Evolutionary conservation across 2,113 vertebrate genomes (phyloP), one percentile per base, ranked within the genome.

Genomic region (Oophaga pumilio): DNA sequence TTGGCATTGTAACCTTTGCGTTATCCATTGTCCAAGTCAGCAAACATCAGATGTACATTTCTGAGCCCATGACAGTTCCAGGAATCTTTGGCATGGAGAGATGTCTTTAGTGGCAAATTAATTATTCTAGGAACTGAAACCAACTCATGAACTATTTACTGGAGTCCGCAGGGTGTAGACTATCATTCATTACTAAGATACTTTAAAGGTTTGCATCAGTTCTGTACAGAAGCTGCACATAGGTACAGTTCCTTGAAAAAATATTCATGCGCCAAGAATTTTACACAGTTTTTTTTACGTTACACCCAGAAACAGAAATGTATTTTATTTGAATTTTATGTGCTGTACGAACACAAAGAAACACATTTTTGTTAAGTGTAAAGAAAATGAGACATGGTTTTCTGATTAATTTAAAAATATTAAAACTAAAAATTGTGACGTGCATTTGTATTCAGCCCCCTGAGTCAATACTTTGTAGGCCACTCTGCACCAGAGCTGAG

Each of bases 101-200:
- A 53, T 60, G 60, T 74, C 78, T 73, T 43, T 22, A 62, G 86
- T 59, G 82, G 24, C 17, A 88, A n/a, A n/a, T n/a, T n/a, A n/a
- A 59, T 80, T 83, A 88, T 83, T 76, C 80, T 49, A 83, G 71
- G 86, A 88, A 88, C 83, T 82, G 53, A 57, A 71, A 17, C 82
- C 83, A 80, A 88, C 69, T 66, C 59, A 83, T 76, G 57, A 86
- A 62, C 57, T 83, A 83, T 88, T 87, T 88, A 33, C 11, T 28
- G 53, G 11, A 62, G 86, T 82, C 79, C 28, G 53, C 64, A 62
- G 86, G 86, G 86, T 83, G 86, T 76, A 88, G 80, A 56, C 53
- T 59, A 43, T 73, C 56, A 82, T 76, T 88, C 68, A 82, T 88
- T 76, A 83, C 80, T 76, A 60, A 83, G 59, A 88, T 83, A 12